phyloP scores from a whole-genome alignment of 2,113 vertebrate species.

The Salminus brasiliensis region DNA sequence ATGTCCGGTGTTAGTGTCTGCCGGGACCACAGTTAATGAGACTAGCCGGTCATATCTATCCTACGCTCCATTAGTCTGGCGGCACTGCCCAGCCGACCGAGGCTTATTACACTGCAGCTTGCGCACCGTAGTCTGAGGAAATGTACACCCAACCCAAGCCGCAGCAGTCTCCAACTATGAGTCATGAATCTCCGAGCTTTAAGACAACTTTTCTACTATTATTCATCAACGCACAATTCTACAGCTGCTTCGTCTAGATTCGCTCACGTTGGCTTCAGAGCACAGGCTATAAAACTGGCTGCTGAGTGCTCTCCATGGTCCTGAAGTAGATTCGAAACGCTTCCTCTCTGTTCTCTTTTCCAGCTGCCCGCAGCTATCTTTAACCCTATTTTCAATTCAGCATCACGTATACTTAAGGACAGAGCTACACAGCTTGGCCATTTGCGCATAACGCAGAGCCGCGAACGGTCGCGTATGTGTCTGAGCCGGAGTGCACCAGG shows the following conservation, averaged over 20 bases:
- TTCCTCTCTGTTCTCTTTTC: neutral
- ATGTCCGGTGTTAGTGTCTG: constrained; percentile 39
- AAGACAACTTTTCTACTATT: constrained; percentile 5
- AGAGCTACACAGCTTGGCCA: neutral
- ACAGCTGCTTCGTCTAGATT: neutral
- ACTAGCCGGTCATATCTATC: constrained; percentile 49
- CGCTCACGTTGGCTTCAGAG: neutral
- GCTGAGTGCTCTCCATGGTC: constrained; percentile 12
- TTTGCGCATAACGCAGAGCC: neutral
- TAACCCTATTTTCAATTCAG: constrained; percentile 29
- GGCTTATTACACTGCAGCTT: constrained; percentile 41
- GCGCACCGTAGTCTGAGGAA: constrained; percentile 10
- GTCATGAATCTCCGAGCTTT: constrained; percentile 8
- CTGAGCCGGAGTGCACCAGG: neutral
- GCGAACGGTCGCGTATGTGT: neutral
- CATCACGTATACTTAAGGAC: constrained; percentile 3
- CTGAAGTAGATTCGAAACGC: constrained; percentile 22
- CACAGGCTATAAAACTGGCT: neutral
- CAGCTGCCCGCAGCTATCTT: constrained; percentile 6
- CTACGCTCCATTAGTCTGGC: constrained; percentile 51
- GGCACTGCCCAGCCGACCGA: constrained; percentile 34
- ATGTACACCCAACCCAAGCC: constrained; percentile 5
- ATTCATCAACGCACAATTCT: constrained; percentile 3
- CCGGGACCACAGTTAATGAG: constrained; percentile 50
- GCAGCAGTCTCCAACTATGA: neutral